Conservation (phyloP, 2,888 invertebrate genomes). For the Sisyra nigra region DNA sequence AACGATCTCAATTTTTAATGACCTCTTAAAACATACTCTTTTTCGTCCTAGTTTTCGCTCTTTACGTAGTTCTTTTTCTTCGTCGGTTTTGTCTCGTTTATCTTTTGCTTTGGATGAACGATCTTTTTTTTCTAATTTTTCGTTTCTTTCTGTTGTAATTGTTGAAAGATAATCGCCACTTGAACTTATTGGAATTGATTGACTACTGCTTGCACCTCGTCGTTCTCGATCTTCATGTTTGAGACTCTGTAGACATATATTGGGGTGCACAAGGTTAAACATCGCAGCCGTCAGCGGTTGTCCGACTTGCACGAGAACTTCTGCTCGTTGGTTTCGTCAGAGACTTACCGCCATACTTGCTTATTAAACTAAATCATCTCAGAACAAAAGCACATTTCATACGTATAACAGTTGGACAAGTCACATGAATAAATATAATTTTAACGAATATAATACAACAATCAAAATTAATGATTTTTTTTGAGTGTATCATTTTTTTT, state of each 20-base stretch:
- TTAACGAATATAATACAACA: no score
- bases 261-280: constrained; percentile 18
- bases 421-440: no score
- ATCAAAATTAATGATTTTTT: no score
- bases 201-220: constrained; percentile 17
- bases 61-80: constrained; percentile 64
- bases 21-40: constrained; percentile 35
- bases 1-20: background rate
- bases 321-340: constrained; percentile 16
- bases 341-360: constrained; percentile 4
- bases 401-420: no score
- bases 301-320: constrained; percentile 13
- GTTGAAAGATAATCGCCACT: constrained; percentile 2
- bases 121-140: constrained; percentile 33
- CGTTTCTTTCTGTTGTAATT: constrained; percentile 11
- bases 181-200: background rate
- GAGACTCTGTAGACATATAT: constrained; percentile 28
- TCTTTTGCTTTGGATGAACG: constrained; percentile 33
- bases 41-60: constrained; percentile 69
- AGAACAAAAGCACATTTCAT: no score
- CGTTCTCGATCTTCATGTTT: constrained; percentile 29
- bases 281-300: constrained; percentile 5
- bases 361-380: no score
- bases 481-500: no score
- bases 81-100: constrained; percentile 50